Evolutionary conservation across 2,113 vertebrate species (phyloP).

Genomic region (Oryzias celebensis): DNA sequence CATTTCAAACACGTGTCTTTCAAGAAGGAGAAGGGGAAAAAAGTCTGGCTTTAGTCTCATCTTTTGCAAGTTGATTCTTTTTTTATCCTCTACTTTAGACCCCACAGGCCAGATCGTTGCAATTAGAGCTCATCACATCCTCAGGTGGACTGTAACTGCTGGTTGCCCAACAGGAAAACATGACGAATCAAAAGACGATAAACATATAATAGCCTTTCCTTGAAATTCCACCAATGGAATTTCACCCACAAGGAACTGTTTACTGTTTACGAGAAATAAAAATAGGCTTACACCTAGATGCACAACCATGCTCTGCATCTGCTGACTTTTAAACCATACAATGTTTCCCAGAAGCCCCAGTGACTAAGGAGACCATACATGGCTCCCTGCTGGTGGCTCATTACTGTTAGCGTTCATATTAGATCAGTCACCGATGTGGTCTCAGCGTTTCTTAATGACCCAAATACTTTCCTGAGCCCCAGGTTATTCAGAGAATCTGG

Average conservation of each 20-base stretch:
- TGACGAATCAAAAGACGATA: conserved; percentile 69
- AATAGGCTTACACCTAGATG: conserved; percentile 44
- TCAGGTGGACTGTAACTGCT: conserved; percentile 65
- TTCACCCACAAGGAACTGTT: conserved; percentile 59
- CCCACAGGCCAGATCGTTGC: conserved; percentile 33
- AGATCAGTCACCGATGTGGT: conserved; percentile 68
- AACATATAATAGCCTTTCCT: conserved; percentile 74
- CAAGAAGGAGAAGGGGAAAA: conserved; percentile 6
- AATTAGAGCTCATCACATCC: conserved; percentile 63
- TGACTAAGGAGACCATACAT: conserved; percentile 65
- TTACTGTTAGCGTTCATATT: conserved; percentile 60
- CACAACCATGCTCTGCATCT: conserved; percentile 59
- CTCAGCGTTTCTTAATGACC: conserved; percentile 53
- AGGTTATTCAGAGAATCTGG: conserved; percentile 30
- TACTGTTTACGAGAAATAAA: conserved; percentile 65
- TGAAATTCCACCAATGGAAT: conserved; percentile 59
- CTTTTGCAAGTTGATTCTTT: neutral
- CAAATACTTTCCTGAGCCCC: conserved; percentile 58
- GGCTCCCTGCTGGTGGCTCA: conserved; percentile 59
- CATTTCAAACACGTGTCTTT: conserved; percentile 11
- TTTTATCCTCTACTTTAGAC: neutral
- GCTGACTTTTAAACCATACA: conserved; percentile 63
- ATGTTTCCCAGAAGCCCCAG: conserved; percentile 69
- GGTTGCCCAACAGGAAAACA: conserved; percentile 65
- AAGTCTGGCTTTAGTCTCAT: neutral